Evolutionary conservation across 2,797 vertebrate species (phyloP).

Genomic region (Pagetopsis macropterus): DNA sequence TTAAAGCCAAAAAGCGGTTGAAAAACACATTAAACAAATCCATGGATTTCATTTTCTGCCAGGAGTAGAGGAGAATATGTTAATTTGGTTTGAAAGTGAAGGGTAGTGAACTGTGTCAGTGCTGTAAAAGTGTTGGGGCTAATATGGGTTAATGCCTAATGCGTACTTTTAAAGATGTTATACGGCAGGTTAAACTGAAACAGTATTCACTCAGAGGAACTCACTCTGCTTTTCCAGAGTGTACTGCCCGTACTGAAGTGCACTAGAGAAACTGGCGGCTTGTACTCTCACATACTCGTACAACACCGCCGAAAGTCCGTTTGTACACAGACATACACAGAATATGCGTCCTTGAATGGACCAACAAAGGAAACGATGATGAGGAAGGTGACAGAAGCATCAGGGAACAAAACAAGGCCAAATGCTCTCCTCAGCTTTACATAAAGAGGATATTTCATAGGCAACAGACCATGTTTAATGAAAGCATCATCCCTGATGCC

Average conservation of each 20-base stretch:
- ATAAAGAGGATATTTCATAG: slow-evolving; percentile 29
- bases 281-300: background rate
- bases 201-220: slow-evolving; percentile 50
- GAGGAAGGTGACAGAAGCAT: background rate
- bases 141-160: slow-evolving; percentile 74
- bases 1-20: slow-evolving; percentile 47
- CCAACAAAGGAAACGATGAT: slow-evolving; percentile 5
- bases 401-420: background rate
- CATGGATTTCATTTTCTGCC: slow-evolving; percentile 55
- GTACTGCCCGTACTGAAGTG: slow-evolving; percentile 13
- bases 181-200: slow-evolving; percentile 61
- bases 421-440: slow-evolving; percentile 9
- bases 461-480: slow-evolving; percentile 43
- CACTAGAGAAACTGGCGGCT: slow-evolving; percentile 26
- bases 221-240: slow-evolving; percentile 11
- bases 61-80: slow-evolving; percentile 54
- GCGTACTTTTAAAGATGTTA: slow-evolving; percentile 63
- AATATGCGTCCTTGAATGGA: slow-evolving; percentile 35
- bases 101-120: slow-evolving; percentile 47
- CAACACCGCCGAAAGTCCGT: background rate
- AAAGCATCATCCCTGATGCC: slow-evolving; percentile 40
- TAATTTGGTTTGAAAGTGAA: slow-evolving; percentile 59
- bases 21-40: slow-evolving; percentile 66
- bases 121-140: slow-evolving; percentile 61
- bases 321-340: slow-evolving; percentile 1